Evolutionary conservation across 2,888 invertebrate species (phyloP).

Genomic region (Leptopilina myrica): DNA sequence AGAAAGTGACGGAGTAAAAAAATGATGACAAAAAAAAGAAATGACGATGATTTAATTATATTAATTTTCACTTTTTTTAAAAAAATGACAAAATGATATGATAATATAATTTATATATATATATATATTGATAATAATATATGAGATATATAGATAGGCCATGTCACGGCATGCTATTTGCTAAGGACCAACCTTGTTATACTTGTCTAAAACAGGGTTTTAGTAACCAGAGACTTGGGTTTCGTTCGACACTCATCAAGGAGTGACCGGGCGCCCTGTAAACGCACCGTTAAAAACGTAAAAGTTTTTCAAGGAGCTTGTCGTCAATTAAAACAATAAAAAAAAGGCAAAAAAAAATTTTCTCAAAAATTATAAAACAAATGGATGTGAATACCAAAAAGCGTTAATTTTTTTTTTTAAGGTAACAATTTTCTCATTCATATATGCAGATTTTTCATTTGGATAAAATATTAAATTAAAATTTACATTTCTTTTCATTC

Average conservation of each 20-base stretch:
- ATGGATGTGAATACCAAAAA: conserved; percentile 64
- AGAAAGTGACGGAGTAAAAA: conserved; percentile 47
- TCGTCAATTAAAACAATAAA: conserved; percentile 60
- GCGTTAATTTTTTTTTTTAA: conserved; percentile 44
- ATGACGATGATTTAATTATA: no score
- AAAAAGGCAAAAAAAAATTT: no score
- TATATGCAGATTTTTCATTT: neutral
- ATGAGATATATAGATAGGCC: conserved; percentile 73
- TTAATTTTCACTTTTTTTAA: neutral
- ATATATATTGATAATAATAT: conserved; percentile 59
- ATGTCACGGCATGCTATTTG: conserved; percentile 77
- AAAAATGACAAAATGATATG: conserved; percentile 51
- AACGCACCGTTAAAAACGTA: conserved; percentile 75
- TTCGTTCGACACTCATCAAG: conserved; percentile 75
- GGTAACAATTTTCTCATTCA: conserved; percentile 13
- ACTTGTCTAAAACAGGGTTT: conserved; percentile 76
- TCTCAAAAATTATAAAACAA: conserved; percentile 17
- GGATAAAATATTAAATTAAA: no score
- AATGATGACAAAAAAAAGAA: no score
- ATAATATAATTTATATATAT: conserved; percentile 55
- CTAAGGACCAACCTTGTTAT: conserved; percentile 77
- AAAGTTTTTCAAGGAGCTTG: conserved; percentile 67
- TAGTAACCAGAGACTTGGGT: conserved; percentile 75
- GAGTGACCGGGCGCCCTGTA: conserved; percentile 76
- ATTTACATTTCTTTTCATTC: neutral